Evolutionary conservation across 2,113 vertebrate genomes (phyloP).

Genomic region (Progne subis): DNA sequence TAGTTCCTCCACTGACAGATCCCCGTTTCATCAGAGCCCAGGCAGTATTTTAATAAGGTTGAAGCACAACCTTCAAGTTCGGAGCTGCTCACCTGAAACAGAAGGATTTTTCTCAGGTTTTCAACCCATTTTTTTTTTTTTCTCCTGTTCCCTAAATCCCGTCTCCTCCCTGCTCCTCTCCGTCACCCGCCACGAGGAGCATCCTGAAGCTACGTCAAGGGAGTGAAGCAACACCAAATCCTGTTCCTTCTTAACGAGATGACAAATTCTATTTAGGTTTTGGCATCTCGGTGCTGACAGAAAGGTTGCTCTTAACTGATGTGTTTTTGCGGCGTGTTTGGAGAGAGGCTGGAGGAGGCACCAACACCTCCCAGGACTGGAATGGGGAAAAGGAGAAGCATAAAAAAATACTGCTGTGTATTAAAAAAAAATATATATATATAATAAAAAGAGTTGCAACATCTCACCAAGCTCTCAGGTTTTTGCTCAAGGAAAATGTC

Average conservation of each 20-base stretch:
- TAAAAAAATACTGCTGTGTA: background rate
- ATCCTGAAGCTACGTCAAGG: fast-evolving
- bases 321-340: background rate
- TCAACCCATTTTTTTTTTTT: background rate
- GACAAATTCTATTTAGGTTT: slow-evolving; percentile 12
- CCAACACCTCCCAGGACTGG: slow-evolving; percentile 7
- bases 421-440: background rate
- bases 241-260: background rate
- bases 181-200: fast-evolving
- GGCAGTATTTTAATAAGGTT: background rate
- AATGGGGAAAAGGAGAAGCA: background rate
- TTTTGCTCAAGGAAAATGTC: background rate
- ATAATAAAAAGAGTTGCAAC: background rate
- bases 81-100: background rate
- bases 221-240: background rate
- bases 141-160: background rate
- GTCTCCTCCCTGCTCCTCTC: background rate
- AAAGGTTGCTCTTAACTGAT: background rate
- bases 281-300: background rate
- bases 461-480: background rate
- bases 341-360: background rate
- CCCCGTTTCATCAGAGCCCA: background rate
- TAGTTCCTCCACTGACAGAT: slow-evolving; percentile 38
- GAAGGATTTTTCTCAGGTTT: background rate
- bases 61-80: background rate